These are phyloP conservation scores for Diarsia mendica DNA, from an alignment of 2,888 invertebrate species.

Conservation along the genomic window DNA sequence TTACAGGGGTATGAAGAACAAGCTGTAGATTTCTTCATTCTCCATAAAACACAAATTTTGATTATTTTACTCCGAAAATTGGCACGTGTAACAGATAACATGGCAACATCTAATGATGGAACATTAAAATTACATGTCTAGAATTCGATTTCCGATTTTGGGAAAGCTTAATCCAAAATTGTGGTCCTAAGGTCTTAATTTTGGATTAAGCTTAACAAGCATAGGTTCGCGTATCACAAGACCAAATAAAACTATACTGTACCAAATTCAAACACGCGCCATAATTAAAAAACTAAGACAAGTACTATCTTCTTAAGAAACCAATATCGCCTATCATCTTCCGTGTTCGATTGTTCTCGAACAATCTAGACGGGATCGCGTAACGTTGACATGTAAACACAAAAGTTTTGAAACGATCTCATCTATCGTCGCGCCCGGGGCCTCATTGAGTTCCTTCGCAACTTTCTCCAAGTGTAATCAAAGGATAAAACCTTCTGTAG, in stretches of 20 bases:
- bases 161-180: not conserved
- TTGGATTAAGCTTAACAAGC: no score
- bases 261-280: not conserved
- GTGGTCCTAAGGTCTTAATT: no score
- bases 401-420: conserved; percentile 79
- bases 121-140: not conserved
- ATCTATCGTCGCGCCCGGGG: conserved; percentile 74
- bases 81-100: not conserved
- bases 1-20: no score
- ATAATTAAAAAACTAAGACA: conserved; percentile 34
- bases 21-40: no score
- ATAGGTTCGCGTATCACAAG: not conserved
- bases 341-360: conserved; percentile 51
- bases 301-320: conserved; percentile 25
- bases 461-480: conserved; percentile 82
- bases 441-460: conserved; percentile 73
- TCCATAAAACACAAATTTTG: no score
- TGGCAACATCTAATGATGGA: not conserved
- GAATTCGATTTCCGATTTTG: no score
- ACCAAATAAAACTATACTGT: not conserved
- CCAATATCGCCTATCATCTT: conserved; percentile 43
- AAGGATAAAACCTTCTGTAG: conserved; percentile 84
- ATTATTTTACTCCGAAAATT: not conserved
- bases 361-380: conserved; percentile 57
- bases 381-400: conserved; percentile 68